phyloP scores from a whole-genome alignment of 2,113 vertebrate genomes.

The Spheniscus mendiculus region DNA sequence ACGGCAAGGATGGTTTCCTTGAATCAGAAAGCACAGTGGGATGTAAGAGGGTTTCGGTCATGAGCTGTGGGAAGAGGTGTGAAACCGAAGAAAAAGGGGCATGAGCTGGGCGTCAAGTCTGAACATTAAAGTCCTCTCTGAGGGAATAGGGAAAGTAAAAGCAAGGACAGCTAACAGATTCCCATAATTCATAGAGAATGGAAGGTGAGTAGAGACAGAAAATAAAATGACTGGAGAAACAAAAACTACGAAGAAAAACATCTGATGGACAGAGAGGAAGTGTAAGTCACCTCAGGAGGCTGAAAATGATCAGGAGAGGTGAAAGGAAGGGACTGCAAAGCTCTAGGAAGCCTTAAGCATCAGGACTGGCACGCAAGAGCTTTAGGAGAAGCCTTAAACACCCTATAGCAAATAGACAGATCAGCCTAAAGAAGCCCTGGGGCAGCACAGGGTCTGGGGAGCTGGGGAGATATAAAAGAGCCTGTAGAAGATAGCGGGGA shows the following conservation, averaged over 20 bases:
- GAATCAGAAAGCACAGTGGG: neutral
- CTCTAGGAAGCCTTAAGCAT: neutral
- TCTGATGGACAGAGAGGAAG: neutral
- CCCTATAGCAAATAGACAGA: neutral
- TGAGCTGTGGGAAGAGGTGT: neutral
- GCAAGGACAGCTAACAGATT: neutral
- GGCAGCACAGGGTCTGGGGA: neutral
- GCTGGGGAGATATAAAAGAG: neutral
- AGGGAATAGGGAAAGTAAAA: neutral
- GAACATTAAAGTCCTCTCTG: neutral
- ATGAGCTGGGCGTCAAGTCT: neutral
- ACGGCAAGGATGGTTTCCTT: neutral
- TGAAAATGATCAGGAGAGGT: neutral
- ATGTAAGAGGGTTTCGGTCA: accelerated
- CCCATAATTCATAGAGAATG: neutral
- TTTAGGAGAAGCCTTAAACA: neutral
- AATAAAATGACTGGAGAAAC: neutral
- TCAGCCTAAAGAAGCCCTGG: neutral
- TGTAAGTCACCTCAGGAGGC: neutral
- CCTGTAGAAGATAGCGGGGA: accelerated
- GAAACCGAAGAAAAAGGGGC: neutral
- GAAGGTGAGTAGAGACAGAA: neutral
- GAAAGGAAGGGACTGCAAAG: neutral
- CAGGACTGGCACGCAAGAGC: neutral
- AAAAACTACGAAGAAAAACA: neutral